These are phyloP conservation scores for Setophaga coronata DNA, from an alignment of 2,113 vertebrate species.

Conservation along the genomic window DNA sequence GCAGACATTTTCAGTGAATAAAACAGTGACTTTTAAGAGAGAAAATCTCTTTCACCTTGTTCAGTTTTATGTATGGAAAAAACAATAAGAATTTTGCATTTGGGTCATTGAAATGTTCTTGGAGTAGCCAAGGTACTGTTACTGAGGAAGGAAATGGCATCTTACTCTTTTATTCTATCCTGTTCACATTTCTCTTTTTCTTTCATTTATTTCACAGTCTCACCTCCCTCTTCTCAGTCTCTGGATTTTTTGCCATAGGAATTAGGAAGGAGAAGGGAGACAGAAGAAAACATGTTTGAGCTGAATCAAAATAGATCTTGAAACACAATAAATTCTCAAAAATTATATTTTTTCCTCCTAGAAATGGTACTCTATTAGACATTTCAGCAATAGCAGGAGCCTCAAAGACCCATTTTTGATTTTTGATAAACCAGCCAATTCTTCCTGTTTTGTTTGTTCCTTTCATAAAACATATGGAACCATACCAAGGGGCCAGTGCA, in stretches of 20 bases:
- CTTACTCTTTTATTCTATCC: not conserved
- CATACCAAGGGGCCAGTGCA: not conserved
- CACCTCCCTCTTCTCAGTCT: not conserved
- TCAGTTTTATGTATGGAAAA: not conserved
- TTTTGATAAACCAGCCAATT: not conserved
- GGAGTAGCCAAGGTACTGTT: not conserved
- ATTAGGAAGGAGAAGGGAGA: not conserved
- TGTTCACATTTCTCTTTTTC: not conserved
- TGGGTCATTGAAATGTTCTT: not conserved
- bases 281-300: not conserved
- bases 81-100: not conserved
- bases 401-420: not conserved
- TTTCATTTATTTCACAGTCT: not conserved
- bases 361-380: not conserved
- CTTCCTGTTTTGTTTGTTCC: not conserved
- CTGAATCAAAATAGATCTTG: not conserved
- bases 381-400: not conserved
- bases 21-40: not conserved
- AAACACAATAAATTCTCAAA: not conserved
- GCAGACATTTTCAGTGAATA: not conserved
- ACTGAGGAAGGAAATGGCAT: not conserved
- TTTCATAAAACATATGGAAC: not conserved
- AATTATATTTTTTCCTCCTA: not conserved
- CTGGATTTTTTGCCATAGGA: not conserved
- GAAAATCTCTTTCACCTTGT: not conserved